Evolutionary conservation across 2,113 vertebrate species (phyloP).

Genomic region (Halcyon malimbica): DNA sequence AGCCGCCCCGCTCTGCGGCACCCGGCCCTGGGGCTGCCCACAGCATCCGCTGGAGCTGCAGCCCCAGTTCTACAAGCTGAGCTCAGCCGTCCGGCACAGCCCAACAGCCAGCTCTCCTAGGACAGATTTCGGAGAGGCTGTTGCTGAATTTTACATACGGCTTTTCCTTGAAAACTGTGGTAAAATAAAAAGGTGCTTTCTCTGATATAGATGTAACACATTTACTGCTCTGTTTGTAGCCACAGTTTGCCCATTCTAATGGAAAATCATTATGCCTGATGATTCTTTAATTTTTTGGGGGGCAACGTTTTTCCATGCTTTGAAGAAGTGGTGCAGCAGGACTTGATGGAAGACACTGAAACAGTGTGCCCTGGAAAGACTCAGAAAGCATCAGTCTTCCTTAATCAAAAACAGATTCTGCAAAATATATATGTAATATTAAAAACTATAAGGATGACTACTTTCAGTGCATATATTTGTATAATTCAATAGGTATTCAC

Average conservation of each 20-base stretch:
- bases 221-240: not conserved
- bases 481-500: not conserved
- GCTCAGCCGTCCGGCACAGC: not conserved
- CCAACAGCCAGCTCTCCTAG: not conserved
- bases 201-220: not conserved
- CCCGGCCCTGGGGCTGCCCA: too few species aligned
- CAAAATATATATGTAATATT: not conserved
- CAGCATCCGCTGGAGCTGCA: not conserved
- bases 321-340: not conserved
- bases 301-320: not conserved
- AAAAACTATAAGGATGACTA: not conserved
- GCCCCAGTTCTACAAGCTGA: not conserved
- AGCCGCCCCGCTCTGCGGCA: not conserved
- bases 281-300: not conserved
- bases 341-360: not conserved
- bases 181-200: not conserved
- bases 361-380: not conserved
- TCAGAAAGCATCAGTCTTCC: not conserved
- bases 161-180: not conserved
- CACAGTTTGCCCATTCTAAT: not conserved
- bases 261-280: not conserved
- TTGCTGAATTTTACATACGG: not conserved
- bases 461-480: not conserved
- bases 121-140: not conserved
- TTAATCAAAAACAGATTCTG: not conserved